These are phyloP conservation scores for Apodemia zela DNA, from an alignment of 2,888 invertebrate genomes.

Conservation along the genomic window DNA sequence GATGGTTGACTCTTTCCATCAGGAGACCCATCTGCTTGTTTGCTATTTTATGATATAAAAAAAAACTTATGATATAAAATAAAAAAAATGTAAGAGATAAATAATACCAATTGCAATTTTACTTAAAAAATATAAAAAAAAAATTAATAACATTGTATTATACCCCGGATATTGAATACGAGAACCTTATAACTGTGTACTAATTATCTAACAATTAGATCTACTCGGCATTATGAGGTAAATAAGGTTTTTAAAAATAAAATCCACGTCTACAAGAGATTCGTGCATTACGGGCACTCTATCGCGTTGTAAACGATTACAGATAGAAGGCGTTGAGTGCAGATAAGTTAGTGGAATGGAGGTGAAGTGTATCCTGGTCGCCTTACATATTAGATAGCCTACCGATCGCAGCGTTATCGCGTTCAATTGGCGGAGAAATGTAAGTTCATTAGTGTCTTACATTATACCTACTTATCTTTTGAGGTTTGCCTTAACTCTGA, in stretches of 20 bases:
- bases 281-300: neutral
- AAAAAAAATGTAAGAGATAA: too few relatives aligned
- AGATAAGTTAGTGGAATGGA: constrained; percentile 25
- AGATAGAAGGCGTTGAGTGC: constrained; percentile 27
- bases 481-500: neutral
- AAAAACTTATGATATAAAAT: too few relatives aligned
- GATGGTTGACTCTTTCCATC: too few relatives aligned
- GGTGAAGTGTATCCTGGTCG: constrained; percentile 23
- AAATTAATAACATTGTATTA: too few relatives aligned
- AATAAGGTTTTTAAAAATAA: neutral
- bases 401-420: constrained; percentile 14
- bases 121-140: too few relatives aligned
- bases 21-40: too few relatives aligned
- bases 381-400: constrained; percentile 18
- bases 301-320: constrained; percentile 11
- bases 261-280: neutral
- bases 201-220: too few relatives aligned
- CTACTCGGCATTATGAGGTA: too few relatives aligned
- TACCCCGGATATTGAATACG: too few relatives aligned
- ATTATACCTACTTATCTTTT: constrained; percentile 2
- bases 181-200: too few relatives aligned
- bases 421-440: constrained; percentile 7
- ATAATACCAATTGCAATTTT: too few relatives aligned
- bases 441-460: constrained; percentile 11
- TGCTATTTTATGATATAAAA: too few relatives aligned